Evolutionary conservation across 35 echinoderm and acorn worm species (phyloP), one percentile per base, ranked within the genome.

Genomic region (Ophiothrix spiculata): DNA sequence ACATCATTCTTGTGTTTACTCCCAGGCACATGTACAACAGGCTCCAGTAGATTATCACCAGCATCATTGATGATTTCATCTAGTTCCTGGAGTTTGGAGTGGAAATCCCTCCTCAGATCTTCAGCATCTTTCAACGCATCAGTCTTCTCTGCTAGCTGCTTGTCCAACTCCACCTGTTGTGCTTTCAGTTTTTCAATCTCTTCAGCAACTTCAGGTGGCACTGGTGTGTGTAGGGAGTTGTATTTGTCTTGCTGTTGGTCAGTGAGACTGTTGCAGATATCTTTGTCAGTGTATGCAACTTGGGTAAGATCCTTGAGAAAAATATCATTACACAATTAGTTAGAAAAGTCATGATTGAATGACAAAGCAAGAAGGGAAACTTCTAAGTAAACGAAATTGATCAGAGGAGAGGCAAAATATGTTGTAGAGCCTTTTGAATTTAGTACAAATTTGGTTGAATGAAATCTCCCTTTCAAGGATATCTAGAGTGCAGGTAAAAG

Each of bases 1-100:
- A 95, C 93, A 90, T 91, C 81, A 56, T 78, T 80, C 35, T 32
- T n/a, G 21, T 79, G 74, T 77, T 88, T 90, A 25, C 75, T 84
- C 19, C 84, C 85, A 29, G 91, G 91, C 4, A 97, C 80, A 84
- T 86, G 73, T 40, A 23, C 60, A 73, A 97, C 81, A 37, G 54
- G 49, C 39, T 91, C 88, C 29, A 81, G 49, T 35, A 93, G 69
- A 38, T 49, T 76, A 15, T 90, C 84, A 39, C 49, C 56, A 12
- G 80, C 79, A 17, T 82, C 79, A 32, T 91, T 40, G 35, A 93
- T 16, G 39, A 83, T 60, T 36, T 91, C 63, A n/a, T 85, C 87
- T 25, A 87, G 77, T 35, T 32, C 29, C 31, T 79, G 42, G 6
- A 90, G 29, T 41, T 86, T 56, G 33, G 81, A 38, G 12, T 85